Base-by-base conservation (phyloP, 2,888 invertebrate species). In the Gonocerus acuteangulatus region DNA sequence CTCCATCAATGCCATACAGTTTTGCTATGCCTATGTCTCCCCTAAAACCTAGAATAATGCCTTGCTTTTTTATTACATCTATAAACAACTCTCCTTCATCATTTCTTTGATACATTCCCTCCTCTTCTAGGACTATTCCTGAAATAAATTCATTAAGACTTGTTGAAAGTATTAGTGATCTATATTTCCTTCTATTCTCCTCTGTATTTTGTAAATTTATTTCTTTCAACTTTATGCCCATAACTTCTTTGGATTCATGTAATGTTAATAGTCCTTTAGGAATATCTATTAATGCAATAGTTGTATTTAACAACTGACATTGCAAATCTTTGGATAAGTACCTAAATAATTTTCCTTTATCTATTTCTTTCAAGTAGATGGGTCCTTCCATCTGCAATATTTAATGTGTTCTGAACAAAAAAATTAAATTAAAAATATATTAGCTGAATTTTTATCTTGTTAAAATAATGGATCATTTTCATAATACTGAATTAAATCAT, bases 201-300 rank as follows among this genome's bases (percentile, higher is more conserved):
- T 54, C 44, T 11, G 6, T 54, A 44, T n/a, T 44, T 1, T 21
- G 36, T 21, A 54, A 2, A 18, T 42, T 42, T 7, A 39, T 54
- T 6, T 44, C 27, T 15, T 22, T 9, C 11, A 48, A 18, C 18
- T n/a, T 22, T 48, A 15, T 7, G 2, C 16, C 13, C 13, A 21
- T 13, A 7, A 15, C 48, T 48, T 18, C 21, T 3, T 2, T 2
- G 7, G 22, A 16, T 2, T 44, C 21, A n/a, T 44, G 22, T 9
- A 54, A 2, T 22, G 36, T 54, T 22, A 44, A n/a, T 44, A 36
- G 39, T 21, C 54, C 54, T 54, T 36, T 54, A 44, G 54, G 42
- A 18, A 54, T 22, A 44, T 44, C 54, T n/a, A 42, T 44, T 13
- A 54, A 23, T n/a, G 15, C 51, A 11, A 51, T 11, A 11, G 36